Conservation (phyloP, 2,113 vertebrate species). For the Tursiops truncatus region DNA sequence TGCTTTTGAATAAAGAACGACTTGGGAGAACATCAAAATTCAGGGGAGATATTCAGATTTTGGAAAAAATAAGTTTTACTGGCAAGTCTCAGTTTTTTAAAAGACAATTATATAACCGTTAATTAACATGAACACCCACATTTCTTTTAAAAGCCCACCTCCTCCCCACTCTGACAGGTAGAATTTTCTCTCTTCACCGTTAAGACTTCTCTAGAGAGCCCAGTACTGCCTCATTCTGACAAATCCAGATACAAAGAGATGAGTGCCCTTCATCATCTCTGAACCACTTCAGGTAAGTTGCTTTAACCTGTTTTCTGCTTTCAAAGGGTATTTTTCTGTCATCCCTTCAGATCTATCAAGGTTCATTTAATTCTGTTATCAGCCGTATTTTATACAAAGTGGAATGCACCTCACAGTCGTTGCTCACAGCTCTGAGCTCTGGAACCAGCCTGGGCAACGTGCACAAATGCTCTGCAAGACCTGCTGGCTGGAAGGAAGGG, state of each 20-base stretch:
- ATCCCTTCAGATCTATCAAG: neutral
- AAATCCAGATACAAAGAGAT: constrained; percentile 34
- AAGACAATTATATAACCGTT: constrained; percentile 28
- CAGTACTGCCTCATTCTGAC: constrained; percentile 41
- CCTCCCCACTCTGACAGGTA: neutral
- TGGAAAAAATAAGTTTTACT: neutral
- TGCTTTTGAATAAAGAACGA: constrained; percentile 21
- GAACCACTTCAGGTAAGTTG: constrained; percentile 37
- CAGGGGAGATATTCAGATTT: constrained; percentile 41
- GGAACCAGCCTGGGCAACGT: fast-evolving
- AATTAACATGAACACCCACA: constrained; percentile 45
- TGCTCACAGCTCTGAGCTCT: neutral
- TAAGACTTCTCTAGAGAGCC: constrained; percentile 51
- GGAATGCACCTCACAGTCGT: neutral
- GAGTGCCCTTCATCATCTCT: neutral
- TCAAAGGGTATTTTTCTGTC: constrained; percentile 3
- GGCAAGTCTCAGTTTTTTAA: constrained; percentile 25
- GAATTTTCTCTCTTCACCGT: constrained; percentile 50
- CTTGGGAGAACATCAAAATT: constrained; percentile 43
- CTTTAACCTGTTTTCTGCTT: constrained; percentile 9
- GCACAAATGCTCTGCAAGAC: fast-evolving
- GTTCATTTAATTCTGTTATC: constrained; percentile 34
- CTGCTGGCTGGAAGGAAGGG: neutral
- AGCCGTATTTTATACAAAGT: neutral
- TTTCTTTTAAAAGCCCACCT: constrained; percentile 65